phyloP scores from a whole-genome alignment of 2,888 invertebrate species.

The Cepaea hortensis region DNA sequence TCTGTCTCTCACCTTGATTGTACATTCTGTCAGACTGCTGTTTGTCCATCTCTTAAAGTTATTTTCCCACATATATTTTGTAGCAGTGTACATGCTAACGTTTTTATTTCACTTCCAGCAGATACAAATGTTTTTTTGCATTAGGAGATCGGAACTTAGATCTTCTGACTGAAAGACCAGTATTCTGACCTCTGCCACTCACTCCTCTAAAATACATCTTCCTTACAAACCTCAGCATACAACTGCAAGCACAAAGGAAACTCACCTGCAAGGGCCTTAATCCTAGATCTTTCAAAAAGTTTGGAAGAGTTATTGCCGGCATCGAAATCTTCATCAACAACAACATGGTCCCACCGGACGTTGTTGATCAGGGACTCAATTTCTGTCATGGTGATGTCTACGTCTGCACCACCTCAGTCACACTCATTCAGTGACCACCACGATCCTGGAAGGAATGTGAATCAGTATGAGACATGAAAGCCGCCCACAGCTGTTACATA shows the following conservation, averaged over 20 bases:
- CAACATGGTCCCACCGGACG: constrained; percentile 91
- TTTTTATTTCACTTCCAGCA: no score
- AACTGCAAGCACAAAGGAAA: not conserved
- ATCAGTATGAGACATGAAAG: no score
- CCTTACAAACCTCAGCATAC: constrained; percentile 9
- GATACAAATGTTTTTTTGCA: no score
- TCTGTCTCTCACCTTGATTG: no score
- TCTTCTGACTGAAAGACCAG: no score
- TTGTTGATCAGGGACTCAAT: constrained; percentile 67
- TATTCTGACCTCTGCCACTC: no score
- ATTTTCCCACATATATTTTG: no score
- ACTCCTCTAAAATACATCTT: not conserved
- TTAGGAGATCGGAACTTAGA: no score
- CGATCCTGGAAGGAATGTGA: constrained; percentile 16
- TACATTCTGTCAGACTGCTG: no score
- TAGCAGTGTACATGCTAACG: no score
- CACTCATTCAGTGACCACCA: constrained; percentile 44
- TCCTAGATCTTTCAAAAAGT: constrained; percentile 98
- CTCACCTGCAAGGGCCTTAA: constrained; percentile 97
- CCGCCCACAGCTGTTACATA: constrained; percentile 1
- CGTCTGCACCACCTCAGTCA: not conserved
- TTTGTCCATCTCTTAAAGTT: no score
- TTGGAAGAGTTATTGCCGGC: constrained; percentile 99
- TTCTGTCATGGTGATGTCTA: constrained; percentile 71
- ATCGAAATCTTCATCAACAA: constrained; percentile 99